These are phyloP conservation scores for Desmodus rotundus DNA, from an alignment of 2,113 vertebrate species.

Conservation along the genomic window DNA sequence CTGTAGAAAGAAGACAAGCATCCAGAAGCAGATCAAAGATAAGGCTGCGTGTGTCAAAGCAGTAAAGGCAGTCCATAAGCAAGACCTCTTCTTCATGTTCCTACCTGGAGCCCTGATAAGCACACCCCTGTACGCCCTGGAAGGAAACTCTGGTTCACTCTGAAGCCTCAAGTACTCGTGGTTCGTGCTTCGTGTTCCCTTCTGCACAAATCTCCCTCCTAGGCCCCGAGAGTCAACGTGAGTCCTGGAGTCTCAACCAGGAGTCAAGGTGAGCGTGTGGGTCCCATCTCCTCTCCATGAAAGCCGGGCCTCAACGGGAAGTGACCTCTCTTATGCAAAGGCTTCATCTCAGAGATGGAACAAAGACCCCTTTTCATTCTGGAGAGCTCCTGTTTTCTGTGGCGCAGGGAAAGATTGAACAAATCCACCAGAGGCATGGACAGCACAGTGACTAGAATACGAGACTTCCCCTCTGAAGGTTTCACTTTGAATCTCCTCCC, in stretches of 20 bases:
- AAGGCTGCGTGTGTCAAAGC: neutral
- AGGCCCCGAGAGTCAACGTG: neutral
- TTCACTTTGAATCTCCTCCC: slow-evolving; percentile 59
- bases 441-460: slow-evolving; percentile 24
- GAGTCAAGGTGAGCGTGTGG: neutral
- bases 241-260: neutral
- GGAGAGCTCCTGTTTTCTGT: slow-evolving; percentile 32
- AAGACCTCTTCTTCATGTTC: neutral
- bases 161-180: neutral
- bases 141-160: neutral
- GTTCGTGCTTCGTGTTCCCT: neutral
- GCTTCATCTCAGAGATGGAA: slow-evolving; percentile 4
- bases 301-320: neutral
- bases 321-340: neutral
- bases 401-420: neutral
- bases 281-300: neutral
- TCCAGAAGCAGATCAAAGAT: neutral
- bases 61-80: neutral
- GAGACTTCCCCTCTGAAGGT: slow-evolving; percentile 46
- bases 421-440: neutral
- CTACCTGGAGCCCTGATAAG: neutral
- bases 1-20: neutral
- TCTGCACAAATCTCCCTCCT: neutral
- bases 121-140: neutral
- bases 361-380: slow-evolving; percentile 41